Evolutionary conservation across 37 sponge, comb jelly and placozoan species (phyloP), one percentile per base, ranked within the genome.

Genomic region (Cladorhizidae sp.): DNA sequence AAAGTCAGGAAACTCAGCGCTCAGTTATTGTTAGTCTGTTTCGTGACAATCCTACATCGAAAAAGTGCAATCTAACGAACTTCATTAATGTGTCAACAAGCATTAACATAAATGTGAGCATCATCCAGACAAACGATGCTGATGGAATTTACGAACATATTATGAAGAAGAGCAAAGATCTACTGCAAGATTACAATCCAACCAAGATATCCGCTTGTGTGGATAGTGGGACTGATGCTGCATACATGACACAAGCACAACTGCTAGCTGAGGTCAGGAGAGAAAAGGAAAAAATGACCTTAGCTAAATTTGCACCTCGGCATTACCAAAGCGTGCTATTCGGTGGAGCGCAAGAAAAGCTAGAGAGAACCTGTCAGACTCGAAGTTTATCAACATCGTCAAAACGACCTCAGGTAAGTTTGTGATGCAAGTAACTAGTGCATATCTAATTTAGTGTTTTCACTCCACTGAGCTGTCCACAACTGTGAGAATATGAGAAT

Each of bases 161-260:
- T 21, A 57, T 31, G 6, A 11, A 54, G 28, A 39, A 75, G 37
- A 57, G 51, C 21, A 18, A 31, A 38, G 20, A 6, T 11, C 75
- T 75, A 6, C 38, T 57, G 37, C 54, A 55, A 22, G 75, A 75
- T 3, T 75, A 37, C 40, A 57, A 75, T 49, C 75, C 75, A 49
- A n/a, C 75, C 5, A 75, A 55, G 23, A 18, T 75, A 29, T 59
- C 54, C 17, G 58, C 58, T 41, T 75, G 75, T 56, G 75, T 75
- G 14, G 59, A 75, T 75, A 59, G 58, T 36, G 5, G 15, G 2
- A 37, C 57, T 75, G 75, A 75, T 75, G 75, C 54, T 31, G 21
- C n/a, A 29, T 75, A 75, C 59, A 23, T 75, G 22, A 75, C 75
- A 32, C 75, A 75, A 29, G 57, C 75, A 8, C 75, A 75, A 40